Percentiles rank a stretch among this genome's conserved stretches.
These are phyloP conservation scores for Sinocyclocheilus grahami DNA, from an alignment of 2,113 vertebrate genomes.

Conservation along the genomic window DNA sequence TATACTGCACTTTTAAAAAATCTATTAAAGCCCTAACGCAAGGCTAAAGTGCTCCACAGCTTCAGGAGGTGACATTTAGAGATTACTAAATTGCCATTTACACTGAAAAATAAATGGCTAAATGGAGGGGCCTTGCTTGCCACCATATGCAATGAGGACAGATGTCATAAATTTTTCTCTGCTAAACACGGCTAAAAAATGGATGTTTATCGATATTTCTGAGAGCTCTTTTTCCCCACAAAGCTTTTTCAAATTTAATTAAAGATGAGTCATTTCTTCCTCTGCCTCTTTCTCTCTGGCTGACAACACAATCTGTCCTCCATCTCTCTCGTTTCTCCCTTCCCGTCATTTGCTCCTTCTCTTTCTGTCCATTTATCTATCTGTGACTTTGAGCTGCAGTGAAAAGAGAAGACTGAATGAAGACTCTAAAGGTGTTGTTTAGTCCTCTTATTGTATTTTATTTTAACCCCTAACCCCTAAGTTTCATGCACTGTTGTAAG, in stretches of 20 bases:
- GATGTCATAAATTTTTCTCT: slow-evolving; percentile 58
- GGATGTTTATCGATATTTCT: slow-evolving; percentile 63
- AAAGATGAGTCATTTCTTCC: slow-evolving; percentile 41
- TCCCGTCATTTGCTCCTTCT: slow-evolving; percentile 11
- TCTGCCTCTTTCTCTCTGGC: background rate
- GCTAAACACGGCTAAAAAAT: slow-evolving; percentile 64
- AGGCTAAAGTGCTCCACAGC: slow-evolving; percentile 70
- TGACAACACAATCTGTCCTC: slow-evolving; percentile 10
- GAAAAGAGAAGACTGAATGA: slow-evolving; percentile 19
- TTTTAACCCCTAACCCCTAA: background rate
- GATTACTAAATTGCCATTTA: slow-evolving; percentile 71
- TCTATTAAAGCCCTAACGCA: slow-evolving; percentile 69
- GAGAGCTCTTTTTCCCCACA: slow-evolving; percentile 42
- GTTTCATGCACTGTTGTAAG: background rate
- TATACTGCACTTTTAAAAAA: slow-evolving; percentile 70
- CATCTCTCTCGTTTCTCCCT: slow-evolving; percentile 15
- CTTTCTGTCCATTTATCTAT: slow-evolving; percentile 15
- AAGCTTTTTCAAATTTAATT: slow-evolving; percentile 59
- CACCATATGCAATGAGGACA: slow-evolving; percentile 56
- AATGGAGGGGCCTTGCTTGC: slow-evolving; percentile 57
- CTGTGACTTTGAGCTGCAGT: slow-evolving; percentile 33
- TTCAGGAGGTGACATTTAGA: slow-evolving; percentile 69
- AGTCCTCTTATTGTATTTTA: background rate
- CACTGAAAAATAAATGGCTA: slow-evolving; percentile 63
- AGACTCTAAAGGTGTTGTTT: slow-evolving; percentile 24